Base-by-base conservation (phyloP, 2,113 vertebrate species). In the Myxocyprinus asiaticus region DNA sequence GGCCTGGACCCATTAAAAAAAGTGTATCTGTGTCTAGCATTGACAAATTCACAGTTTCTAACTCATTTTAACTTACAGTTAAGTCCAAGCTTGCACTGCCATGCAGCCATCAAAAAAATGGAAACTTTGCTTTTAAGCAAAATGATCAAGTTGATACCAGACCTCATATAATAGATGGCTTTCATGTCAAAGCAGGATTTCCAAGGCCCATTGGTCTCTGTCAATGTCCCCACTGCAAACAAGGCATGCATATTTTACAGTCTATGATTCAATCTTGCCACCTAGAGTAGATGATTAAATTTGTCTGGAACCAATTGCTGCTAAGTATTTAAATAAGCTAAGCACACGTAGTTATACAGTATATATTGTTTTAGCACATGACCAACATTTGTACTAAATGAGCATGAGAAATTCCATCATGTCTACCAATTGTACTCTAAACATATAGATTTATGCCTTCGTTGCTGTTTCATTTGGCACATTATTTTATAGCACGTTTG, bases 291-390 rank as follows among this genome's bases (percentile, higher is more conserved):
- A 58, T n/a, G 14, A 42, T 76, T 48, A 65, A 42, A 65, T 55
- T 65, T 53, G 61, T 65, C 62, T 63, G 4, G 7, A 74, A 74
- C 62, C 74, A 10, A 15, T 55, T 73, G 61, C 59, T 72, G 48
- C 55, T 79, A 76, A 67, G 56, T 48, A 64, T 66, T 73, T 42
- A 63, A 73, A 72, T 83, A 83, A 80, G 78, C 62, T 83, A 80
- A 67, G 61, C 69, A 83, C 73, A 65, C 62, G 75, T 62, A 51
- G 51, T 67, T 79, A 62, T 50, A 33, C 22, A 33, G 22, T 33
- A 74, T 33, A 45, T 59, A 63, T 74, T 47, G 17, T 74, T 64
- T 55, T 76, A 53, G 74, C 74, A 65, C 74, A 51, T 65, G 55
- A 48, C 74, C 62, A 55, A 66, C 48, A 61, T 48, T 58, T 61